Evolutionary conservation across 2,888 invertebrate genomes (phyloP).

Genomic region (Nematopogon swammerdamellus): DNA sequence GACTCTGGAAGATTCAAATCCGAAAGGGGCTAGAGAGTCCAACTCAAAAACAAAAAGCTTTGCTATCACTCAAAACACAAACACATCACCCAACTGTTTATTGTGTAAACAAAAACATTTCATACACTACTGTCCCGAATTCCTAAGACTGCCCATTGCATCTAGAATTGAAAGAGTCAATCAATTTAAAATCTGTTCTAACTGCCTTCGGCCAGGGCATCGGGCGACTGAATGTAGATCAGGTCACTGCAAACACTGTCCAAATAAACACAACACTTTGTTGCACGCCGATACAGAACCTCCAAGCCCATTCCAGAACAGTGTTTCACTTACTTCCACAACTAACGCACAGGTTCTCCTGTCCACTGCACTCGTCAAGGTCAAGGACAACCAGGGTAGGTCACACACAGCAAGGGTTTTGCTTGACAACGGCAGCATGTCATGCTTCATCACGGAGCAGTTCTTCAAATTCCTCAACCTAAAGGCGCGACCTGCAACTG

Average conservation of each 20-base stretch:
- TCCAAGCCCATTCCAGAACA: neutral
- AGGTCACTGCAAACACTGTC: neutral
- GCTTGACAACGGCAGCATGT: constrained; percentile 6
- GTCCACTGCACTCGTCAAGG: constrained; percentile 11
- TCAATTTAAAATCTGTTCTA: constrained; percentile 5
- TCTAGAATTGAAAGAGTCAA: constrained; percentile 1
- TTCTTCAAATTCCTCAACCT: neutral
- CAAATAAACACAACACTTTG: neutral
- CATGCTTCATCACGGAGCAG: constrained; percentile 6
- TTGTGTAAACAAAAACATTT: constrained; percentile 6
- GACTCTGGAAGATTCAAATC: neutral
- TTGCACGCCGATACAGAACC: too few relatives aligned
- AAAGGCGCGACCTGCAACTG: neutral
- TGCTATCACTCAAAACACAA: neutral
- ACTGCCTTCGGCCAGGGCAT: constrained; percentile 8
- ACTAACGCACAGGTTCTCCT: constrained; percentile 3
- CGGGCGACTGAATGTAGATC: neutral
- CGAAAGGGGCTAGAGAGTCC: neutral
- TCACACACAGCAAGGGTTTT: constrained; percentile 3
- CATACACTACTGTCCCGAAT: constrained; percentile 4
- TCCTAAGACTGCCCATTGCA: constrained; percentile 5
- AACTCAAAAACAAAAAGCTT: neutral
- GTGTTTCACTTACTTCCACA: neutral
- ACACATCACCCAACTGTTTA: neutral
- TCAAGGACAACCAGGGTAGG: constrained; percentile 3